Evolutionary conservation across 2,888 invertebrate species (phyloP).

Genomic region (Drosophila prostipennis): DNA sequence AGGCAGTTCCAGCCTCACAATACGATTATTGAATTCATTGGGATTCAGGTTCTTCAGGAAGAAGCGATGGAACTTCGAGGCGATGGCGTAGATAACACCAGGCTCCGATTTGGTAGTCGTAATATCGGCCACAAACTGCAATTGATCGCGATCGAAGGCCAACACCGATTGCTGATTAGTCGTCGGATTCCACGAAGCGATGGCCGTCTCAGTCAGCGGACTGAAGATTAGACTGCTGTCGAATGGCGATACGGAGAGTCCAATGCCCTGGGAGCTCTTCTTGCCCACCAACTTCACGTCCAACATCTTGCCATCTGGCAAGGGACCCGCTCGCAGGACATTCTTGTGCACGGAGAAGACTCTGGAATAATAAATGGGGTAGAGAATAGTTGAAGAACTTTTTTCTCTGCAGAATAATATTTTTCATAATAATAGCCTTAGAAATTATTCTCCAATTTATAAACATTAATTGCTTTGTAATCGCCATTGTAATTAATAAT

Average conservation of each 20-base stretch:
- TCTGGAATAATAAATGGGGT: slow-evolving; percentile 82
- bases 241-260: slow-evolving; percentile 88
- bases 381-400: too few relatives aligned
- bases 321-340: slow-evolving; percentile 89
- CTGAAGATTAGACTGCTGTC: slow-evolving; percentile 92
- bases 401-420: too few relatives aligned
- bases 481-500: neutral
- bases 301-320: slow-evolving; percentile 88
- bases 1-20: slow-evolving; percentile 86
- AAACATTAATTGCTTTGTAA: neutral
- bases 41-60: slow-evolving; percentile 89
- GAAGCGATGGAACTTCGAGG: slow-evolving; percentile 92
- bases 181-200: slow-evolving; percentile 91
- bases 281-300: slow-evolving; percentile 91
- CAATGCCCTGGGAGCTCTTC: slow-evolving; percentile 93
- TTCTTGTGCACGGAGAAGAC: slow-evolving; percentile 91
- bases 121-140: slow-evolving; percentile 92
- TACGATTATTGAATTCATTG: slow-evolving; percentile 89
- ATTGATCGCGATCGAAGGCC: slow-evolving; percentile 88
- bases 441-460: neutral
- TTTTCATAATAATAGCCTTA: too few relatives aligned
- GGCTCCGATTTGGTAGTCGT: slow-evolving; percentile 88
- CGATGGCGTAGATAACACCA: slow-evolving; percentile 89
- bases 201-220: slow-evolving; percentile 91
- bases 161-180: slow-evolving; percentile 90